These are phyloP conservation scores for Leiothrix lutea DNA, from an alignment of 2,113 vertebrate species.

Conservation along the genomic window DNA sequence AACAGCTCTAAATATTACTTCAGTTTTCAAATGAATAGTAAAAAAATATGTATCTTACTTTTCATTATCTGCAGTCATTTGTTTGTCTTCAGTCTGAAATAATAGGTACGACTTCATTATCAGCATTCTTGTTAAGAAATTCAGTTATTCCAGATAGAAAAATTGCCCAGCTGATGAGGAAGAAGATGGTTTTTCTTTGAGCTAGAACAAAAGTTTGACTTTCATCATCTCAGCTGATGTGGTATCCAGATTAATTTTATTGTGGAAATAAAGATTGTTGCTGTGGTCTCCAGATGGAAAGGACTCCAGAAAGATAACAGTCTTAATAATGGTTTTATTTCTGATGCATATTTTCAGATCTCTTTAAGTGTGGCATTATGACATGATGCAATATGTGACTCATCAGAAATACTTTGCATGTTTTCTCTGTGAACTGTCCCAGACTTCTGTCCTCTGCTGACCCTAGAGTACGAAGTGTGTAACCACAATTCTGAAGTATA, in stretches of 20 bases:
- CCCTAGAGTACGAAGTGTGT: neutral
- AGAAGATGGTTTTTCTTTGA: neutral
- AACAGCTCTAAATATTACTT: neutral
- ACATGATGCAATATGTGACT: neutral
- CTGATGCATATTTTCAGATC: neutral
- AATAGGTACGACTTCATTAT: neutral
- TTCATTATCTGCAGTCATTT: neutral
- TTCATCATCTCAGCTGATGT: neutral
- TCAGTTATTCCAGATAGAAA: neutral
- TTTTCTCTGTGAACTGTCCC: neutral
- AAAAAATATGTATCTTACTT: neutral
- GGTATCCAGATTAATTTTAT: neutral
- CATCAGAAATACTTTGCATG: neutral
- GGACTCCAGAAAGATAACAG: neutral
- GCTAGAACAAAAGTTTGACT: neutral
- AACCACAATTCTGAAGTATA: neutral
- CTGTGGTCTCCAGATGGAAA: neutral
- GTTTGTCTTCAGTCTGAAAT: conserved; percentile 1
- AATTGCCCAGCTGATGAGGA: neutral
- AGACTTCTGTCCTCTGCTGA: neutral
- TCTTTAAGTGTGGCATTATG: neutral
- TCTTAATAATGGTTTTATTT: neutral
- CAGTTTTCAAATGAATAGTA: neutral
- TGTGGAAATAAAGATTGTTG: neutral
- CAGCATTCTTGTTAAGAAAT: neutral